These are phyloP conservation scores for Diachasmimorpha longicaudata DNA, from an alignment of 1,140 invertebrate species.

Conservation along the genomic window DNA sequence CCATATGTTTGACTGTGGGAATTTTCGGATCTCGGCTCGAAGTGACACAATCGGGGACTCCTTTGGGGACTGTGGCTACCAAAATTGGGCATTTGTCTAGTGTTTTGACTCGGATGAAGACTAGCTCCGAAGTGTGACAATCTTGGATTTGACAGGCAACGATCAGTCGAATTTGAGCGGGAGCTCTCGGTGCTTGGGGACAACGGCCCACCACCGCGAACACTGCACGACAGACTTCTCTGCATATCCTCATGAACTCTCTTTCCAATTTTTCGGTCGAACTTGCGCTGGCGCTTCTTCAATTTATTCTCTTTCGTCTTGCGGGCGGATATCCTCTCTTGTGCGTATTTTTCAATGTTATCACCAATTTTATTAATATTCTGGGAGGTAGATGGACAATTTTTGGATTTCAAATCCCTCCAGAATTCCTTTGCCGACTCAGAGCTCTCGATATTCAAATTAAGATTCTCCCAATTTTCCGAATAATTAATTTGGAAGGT, in stretches of 20 bases:
- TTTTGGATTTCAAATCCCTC: slow-evolving; percentile 55
- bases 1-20: slow-evolving; percentile 25
- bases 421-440: slow-evolving; percentile 52
- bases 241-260: slow-evolving; percentile 31
- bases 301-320: slow-evolving; percentile 43
- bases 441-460: slow-evolving; percentile 52
- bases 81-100: slow-evolving; percentile 58
- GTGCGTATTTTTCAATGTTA: slow-evolving; percentile 41
- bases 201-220: slow-evolving; percentile 10
- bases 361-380: slow-evolving; percentile 48
- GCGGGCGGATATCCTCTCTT: slow-evolving; percentile 38
- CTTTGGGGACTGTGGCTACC: slow-evolving; percentile 55
- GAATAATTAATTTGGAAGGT: slow-evolving; percentile 57
- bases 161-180: slow-evolving; percentile 56
- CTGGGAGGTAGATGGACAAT: slow-evolving; percentile 53
- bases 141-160: slow-evolving; percentile 48
- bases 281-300: slow-evolving; percentile 47
- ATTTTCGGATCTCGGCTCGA: slow-evolving; percentile 39
- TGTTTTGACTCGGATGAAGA: slow-evolving; percentile 58
- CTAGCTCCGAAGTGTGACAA: slow-evolving; percentile 51
- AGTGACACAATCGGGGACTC: slow-evolving; percentile 57
- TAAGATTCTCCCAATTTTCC: slow-evolving; percentile 61
- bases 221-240: slow-evolving; percentile 28
- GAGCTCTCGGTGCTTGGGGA: slow-evolving; percentile 54
- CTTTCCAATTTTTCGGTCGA: slow-evolving; percentile 32